Evolutionary conservation across 2,113 vertebrate genomes (phyloP).

Genomic region (Chamaea fasciata): DNA sequence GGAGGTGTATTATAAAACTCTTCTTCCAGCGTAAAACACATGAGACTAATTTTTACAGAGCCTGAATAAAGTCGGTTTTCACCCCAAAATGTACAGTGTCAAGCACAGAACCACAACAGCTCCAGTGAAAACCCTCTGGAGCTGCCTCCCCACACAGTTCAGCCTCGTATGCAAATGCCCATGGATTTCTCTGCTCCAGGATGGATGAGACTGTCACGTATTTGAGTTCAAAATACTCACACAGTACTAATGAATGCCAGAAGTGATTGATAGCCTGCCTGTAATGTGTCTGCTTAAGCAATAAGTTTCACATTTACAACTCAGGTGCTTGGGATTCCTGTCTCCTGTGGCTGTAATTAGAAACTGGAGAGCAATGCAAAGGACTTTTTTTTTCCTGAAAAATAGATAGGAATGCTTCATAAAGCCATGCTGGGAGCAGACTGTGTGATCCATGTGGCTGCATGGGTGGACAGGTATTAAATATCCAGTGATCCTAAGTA

Average conservation of each 20-base stretch:
- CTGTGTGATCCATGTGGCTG: rapidly evolving
- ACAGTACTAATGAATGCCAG: conserved; percentile 7
- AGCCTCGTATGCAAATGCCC: not conserved
- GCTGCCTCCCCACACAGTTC: not conserved
- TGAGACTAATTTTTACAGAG: not conserved
- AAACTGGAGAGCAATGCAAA: not conserved
- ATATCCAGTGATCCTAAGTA: not conserved
- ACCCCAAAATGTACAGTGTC: rapidly evolving
- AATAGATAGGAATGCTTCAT: not conserved
- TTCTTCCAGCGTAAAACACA: not conserved
- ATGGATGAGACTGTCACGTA: not conserved
- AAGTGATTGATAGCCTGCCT: not conserved
- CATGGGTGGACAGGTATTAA: not conserved
- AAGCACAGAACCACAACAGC: not conserved
- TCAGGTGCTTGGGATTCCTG: not conserved
- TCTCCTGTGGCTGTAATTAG: not conserved
- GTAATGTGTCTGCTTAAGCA: not conserved
- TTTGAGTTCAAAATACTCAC: not conserved
- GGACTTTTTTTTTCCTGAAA: not conserved
- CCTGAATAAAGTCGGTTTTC: not conserved
- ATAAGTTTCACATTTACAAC: not conserved
- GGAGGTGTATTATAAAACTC: not conserved
- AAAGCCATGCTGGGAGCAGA: not conserved
- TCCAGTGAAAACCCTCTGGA: not conserved
- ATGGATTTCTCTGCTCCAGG: not conserved